Percentiles rank a stretch among this genome's conserved stretches.
Conservation (phyloP, 1,140 invertebrate genomes). For the Trichonephila clavipes region DNA sequence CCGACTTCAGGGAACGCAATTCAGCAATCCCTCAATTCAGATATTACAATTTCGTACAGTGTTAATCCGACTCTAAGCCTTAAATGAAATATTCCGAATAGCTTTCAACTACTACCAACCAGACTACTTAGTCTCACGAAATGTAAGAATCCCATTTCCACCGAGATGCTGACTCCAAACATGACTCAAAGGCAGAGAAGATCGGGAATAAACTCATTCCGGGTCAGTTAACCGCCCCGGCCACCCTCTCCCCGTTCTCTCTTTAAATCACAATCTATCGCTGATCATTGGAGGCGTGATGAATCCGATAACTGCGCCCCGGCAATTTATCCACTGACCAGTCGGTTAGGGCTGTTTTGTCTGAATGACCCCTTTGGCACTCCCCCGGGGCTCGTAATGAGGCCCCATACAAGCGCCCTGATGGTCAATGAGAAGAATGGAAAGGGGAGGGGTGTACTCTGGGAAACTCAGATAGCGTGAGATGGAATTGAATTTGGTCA, state of each 20-base stretch:
- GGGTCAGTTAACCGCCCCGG: not conserved
- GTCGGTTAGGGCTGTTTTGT: slow-evolving; percentile 55
- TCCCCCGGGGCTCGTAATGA: slow-evolving; percentile 50
- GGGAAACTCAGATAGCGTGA: slow-evolving; percentile 46
- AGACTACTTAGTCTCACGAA: no score
- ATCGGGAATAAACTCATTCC: slow-evolving; percentile 18
- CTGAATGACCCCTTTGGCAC: slow-evolving; percentile 68
- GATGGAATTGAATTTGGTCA: slow-evolving; percentile 49
- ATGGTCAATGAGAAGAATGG: slow-evolving; percentile 38
- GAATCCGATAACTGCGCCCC: slow-evolving; percentile 73
- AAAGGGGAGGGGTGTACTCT: not conserved
- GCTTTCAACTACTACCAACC: no score
- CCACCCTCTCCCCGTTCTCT: not conserved
- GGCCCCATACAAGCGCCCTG: slow-evolving; percentile 53
- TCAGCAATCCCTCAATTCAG: no score
- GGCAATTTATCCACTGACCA: slow-evolving; percentile 68
- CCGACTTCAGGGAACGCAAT: no score
- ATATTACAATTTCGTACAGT: no score
- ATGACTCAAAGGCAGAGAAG: slow-evolving; percentile 3
- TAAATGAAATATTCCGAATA: no score
- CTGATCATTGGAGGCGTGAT: slow-evolving; percentile 68
- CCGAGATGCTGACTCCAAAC: not conserved
- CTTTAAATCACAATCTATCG: slow-evolving; percentile 72
- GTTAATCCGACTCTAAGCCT: no score
- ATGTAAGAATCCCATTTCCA: no score